A percentile compares a stretch with the other conserved stretches of the same genome.
phyloP scores from a whole-genome alignment of 2,113 vertebrate species.

The Piaya cayana region DNA sequence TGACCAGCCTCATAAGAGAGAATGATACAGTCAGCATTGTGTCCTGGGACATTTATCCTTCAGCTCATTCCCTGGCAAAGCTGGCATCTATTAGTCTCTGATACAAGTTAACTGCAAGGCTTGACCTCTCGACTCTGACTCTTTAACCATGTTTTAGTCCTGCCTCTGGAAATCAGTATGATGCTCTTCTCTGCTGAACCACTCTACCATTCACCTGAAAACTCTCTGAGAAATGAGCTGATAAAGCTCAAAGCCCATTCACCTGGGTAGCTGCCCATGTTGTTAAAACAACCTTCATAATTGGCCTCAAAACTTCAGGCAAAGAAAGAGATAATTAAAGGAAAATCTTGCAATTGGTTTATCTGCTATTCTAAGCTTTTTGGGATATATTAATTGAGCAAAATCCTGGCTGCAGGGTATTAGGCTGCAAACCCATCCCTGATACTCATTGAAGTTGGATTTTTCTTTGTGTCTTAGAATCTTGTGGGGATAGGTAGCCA shows the following conservation, averaged over 20 bases:
- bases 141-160: neutral
- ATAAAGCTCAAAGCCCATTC: neutral
- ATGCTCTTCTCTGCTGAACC: neutral
- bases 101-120: neutral
- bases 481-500: neutral
- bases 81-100: neutral
- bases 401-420: neutral
- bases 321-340: neutral
- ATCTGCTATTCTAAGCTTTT: neutral
- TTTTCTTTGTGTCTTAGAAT: neutral
- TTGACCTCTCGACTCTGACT: neutral
- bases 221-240: neutral
- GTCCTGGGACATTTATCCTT: neutral
- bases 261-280: neutral
- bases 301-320: neutral
- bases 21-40: neutral
- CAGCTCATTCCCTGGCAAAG: neutral
- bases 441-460: neutral
- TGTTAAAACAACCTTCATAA: neutral
- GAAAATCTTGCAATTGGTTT: neutral
- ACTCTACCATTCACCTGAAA: neutral
- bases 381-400: neutral
- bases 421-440: neutral
- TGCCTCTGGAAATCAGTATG: neutral
- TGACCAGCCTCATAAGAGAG: neutral